phyloP scores from a whole-genome alignment of 1,140 invertebrate species.

The Helicoverpa armigera region DNA sequence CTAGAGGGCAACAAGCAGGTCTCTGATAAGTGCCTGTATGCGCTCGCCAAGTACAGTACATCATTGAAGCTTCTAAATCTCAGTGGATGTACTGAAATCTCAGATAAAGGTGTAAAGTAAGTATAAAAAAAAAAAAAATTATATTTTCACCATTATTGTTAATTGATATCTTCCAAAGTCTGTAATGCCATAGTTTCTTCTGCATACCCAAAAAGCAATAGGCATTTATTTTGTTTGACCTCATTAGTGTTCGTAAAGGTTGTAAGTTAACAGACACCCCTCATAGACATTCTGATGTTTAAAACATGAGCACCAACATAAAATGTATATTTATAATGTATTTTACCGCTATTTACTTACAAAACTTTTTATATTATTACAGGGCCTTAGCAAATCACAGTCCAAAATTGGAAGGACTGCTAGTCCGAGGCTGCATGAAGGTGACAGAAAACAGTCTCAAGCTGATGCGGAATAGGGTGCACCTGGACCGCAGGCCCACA shows the following conservation, averaged over 20 bases:
- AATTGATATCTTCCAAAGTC: neutral
- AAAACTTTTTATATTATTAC: slow-evolving; percentile 63
- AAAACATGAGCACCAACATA: neutral
- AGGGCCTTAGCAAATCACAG: slow-evolving; percentile 85
- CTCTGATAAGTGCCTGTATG: slow-evolving; percentile 86
- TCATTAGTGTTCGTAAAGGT: neutral
- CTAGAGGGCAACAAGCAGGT: slow-evolving; percentile 87
- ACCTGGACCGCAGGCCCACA: slow-evolving; percentile 78
- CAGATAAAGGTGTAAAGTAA: slow-evolving; percentile 87
- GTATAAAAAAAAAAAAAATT: neutral
- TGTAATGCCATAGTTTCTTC: too few species aligned
- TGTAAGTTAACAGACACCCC: too few species aligned
- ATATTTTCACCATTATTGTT: neutral
- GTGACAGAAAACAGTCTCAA: slow-evolving; percentile 85
- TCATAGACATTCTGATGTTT: neutral
- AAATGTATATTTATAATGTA: neutral
- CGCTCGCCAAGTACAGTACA: slow-evolving; percentile 85
- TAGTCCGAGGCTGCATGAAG: slow-evolving; percentile 84
- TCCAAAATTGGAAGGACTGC: slow-evolving; percentile 79
- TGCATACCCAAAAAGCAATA: neutral
- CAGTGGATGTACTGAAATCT: slow-evolving; percentile 85
- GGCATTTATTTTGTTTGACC: neutral
- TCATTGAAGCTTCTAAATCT: slow-evolving; percentile 86
- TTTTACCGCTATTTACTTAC: neutral
- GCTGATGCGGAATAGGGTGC: slow-evolving; percentile 82